phyloP scores from a whole-genome alignment of 64 coral and sea anemone species.

The Cladopsammia gracilis region DNA sequence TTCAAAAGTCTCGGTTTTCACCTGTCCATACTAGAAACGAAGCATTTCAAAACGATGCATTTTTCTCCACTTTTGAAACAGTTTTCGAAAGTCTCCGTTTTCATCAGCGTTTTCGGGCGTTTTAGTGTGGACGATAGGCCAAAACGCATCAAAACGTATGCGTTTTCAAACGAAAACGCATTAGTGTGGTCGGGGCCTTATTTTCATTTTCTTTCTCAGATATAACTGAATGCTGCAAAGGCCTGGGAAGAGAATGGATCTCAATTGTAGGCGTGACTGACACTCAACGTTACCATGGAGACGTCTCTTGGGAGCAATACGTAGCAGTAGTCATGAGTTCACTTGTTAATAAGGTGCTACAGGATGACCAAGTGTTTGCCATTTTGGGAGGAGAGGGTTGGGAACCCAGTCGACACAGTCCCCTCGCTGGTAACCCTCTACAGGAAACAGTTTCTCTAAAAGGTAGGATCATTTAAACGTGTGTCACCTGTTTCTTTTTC shows the following conservation, averaged over 20 bases:
- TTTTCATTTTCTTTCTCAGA: background rate
- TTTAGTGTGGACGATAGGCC: too few relatives aligned
- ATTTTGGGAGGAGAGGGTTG: background rate
- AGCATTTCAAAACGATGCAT: too few relatives aligned
- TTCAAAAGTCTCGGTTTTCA: too few relatives aligned
- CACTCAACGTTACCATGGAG: slow-evolving; percentile 19
- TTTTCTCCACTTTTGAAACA: too few relatives aligned
- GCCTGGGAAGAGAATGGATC: slow-evolving; percentile 21
- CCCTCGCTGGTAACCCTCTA: background rate
- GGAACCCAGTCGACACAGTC: background rate
- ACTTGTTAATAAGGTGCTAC: slow-evolving; percentile 1
- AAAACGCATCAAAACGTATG: too few relatives aligned
- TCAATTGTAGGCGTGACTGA: background rate
- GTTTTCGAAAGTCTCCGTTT: too few relatives aligned
- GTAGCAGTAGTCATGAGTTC: slow-evolving; percentile 11
- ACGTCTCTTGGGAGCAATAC: slow-evolving; percentile 11
- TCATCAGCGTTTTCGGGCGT: too few relatives aligned
- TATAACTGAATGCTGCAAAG: slow-evolving; percentile 32
- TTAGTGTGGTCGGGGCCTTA: too few relatives aligned
- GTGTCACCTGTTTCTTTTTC: background rate
- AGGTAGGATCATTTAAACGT: background rate
- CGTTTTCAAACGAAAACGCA: too few relatives aligned
- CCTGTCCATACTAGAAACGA: too few relatives aligned
- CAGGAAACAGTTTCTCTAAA: slow-evolving; percentile 2
- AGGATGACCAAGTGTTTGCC: slow-evolving; percentile 47